Evolutionary conservation across 2,113 vertebrate genomes (phyloP), one percentile per base, ranked within the genome.

Genomic region (Microcebus lehilahytsara): DNA sequence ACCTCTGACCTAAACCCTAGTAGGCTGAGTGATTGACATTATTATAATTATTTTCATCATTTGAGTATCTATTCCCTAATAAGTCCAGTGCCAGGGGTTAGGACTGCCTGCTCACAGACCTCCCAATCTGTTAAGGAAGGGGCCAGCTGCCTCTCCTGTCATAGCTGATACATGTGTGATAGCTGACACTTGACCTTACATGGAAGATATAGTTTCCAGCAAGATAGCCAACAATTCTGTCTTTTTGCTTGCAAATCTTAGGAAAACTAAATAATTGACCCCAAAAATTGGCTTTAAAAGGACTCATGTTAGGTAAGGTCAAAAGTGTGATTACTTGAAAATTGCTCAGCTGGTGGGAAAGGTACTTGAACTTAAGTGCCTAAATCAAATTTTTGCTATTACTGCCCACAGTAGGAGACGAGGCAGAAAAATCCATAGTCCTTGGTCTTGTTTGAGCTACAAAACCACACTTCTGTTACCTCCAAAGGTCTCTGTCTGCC

Each of bases 341-440:
- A 96, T 96, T 94, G 92, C 85, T 96, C 67, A 85, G n/a, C 53
- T 94, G 60, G 85, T 92, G 56, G 90, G 12, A 51, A 94, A 97
- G 85, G 69, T 80, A 97, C 87, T 97, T 95, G 95, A 97, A 93
- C 93, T 91, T 94, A 96, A 98, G 96, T 96, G 90, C 96, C 53
- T 87, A 85, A 92, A 97, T 97, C 89, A 96, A 64, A 89, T 93
- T 98, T 97, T 97, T 96, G 42, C 80, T 93, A 40, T 96, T 97
- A 88, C 85, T 95, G 34, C 32, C 93, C 71, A 90, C 94, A 97
- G 84, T 80, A 94, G 83, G 93, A 96, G 51, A 96, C 93, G 78
- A 88, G 71, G 16, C 92, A 96, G 95, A 97, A 96, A 97, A 95
- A 93, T 96, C 93, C 93, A 46, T 96, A 96, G 89, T 84, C 30